Evolutionary conservation across 2,888 invertebrate species (phyloP).

Genomic region (Strigamia crassipes): DNA sequence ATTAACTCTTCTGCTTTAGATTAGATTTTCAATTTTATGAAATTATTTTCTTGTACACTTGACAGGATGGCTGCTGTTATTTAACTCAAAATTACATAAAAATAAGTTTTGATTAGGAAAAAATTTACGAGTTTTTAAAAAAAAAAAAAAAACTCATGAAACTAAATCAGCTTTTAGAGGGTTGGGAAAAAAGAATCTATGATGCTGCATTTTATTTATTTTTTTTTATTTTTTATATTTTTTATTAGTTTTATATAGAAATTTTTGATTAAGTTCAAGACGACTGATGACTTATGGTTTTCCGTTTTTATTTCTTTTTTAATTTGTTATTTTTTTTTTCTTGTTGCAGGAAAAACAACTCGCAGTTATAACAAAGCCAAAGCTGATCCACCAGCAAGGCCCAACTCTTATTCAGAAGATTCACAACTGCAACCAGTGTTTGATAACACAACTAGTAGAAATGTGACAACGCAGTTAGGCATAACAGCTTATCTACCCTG

Average conservation of each 20-base stretch:
- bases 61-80: background rate
- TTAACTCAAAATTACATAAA: too few species aligned
- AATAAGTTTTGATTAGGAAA: background rate
- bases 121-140: background rate
- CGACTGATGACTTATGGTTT: background rate
- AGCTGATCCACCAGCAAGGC: constrained; percentile 48
- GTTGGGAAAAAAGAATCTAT: background rate
- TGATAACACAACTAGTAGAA: constrained; percentile 73
- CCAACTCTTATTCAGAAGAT: constrained; percentile 47
- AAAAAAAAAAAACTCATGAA: background rate
- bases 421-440: constrained; percentile 67
- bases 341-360: constrained; percentile 1
- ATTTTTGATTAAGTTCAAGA: background rate
- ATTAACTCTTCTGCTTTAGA: background rate
- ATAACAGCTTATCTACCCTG: constrained; percentile 89
- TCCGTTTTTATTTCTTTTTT: background rate
- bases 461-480: constrained; percentile 79
- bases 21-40: background rate
- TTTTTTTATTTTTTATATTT: background rate
- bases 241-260: background rate
- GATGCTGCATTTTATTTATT: background rate
- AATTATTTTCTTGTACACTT: background rate
- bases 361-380: constrained; percentile 47
- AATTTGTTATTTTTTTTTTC: background rate
- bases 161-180: background rate